Base-by-base conservation (phyloP, 2,888 invertebrate genomes). In the Mythimna loreyi region DNA sequence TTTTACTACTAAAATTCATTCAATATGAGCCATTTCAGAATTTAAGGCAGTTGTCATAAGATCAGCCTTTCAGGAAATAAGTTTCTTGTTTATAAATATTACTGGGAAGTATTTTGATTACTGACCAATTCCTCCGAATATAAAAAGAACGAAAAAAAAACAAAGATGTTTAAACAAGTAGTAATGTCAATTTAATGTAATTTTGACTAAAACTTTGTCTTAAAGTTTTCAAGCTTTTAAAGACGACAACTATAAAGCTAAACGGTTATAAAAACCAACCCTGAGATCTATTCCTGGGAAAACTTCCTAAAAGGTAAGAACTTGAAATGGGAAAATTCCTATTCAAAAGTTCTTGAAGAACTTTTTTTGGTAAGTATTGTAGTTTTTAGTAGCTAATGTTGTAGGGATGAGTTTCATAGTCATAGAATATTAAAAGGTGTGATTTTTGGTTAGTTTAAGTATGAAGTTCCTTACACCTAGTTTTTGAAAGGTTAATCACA, bases 241-340 rank as follows among this genome's bases (percentile, higher is more conserved):
- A 79, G 30, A 60, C 60, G 67, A 59, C 59, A 78, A 9, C 3
- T n/a, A 13, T 36, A 64, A 80, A 58, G 65, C 77, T 80, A 55
- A 25, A 53, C 9, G 72, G 72, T 83, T 63, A 25, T 13, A 28
- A 21, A 21, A 61, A 59, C 50, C 61, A 9, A 57, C 58, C 30
- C 47, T 30, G 66, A 79, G 66, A 64, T 78, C 47, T 47, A 64
- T 25, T 9, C 50, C 56, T 81, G 74, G 72, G 67, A 74, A 71
- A 47, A 67, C n/a, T 73, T 61, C 50, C 40, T 45, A 16, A 47
- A 16, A 49, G 9, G 43, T 25, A 56, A 52, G 66, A 64, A 74
- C 53, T 80, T 36, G 49, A 65, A 75, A 67, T 83, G 80, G 80
- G 71, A 70, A 84, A 33, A 43, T 82, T 82, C 74, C 78, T 67